A percentile compares a stretch with the other conserved stretches of the same genome.
Evolutionary conservation across 2,888 invertebrate genomes (phyloP).

Genomic region (Sarcophaga variegata): DNA sequence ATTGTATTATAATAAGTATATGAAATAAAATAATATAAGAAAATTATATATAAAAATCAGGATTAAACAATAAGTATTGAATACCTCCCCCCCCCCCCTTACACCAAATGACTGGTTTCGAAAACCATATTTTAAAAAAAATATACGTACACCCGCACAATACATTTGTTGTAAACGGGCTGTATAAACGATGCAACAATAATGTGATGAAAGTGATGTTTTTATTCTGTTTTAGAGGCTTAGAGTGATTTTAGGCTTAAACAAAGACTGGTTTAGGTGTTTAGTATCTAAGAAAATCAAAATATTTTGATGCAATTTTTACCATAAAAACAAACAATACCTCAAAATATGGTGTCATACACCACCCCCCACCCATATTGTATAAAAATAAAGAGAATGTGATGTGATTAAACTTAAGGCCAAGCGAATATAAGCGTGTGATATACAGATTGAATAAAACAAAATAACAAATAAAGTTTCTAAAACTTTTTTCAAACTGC

Average conservation of each 20-base stretch:
- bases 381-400: slow-evolving; percentile 11
- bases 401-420: slow-evolving; percentile 2
- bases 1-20: not conserved
- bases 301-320: slow-evolving; percentile 8
- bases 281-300: slow-evolving; percentile 59
- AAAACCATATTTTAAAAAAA: slow-evolving; percentile 20
- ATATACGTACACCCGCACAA: not conserved
- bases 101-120: slow-evolving; percentile 49
- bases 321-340: slow-evolving; percentile 43
- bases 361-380: slow-evolving; percentile 40
- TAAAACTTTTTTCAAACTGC: not conserved
- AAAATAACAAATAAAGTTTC: slow-evolving; percentile 4
- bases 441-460: not conserved
- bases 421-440: not conserved
- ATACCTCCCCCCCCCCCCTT: not conserved
- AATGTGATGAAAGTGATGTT: slow-evolving; percentile 67
- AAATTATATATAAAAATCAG: slow-evolving; percentile 32
- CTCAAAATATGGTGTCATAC: slow-evolving; percentile 19
- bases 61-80: slow-evolving; percentile 46
- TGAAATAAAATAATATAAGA: slow-evolving; percentile 16
- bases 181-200: slow-evolving; percentile 39
- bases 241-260: slow-evolving; percentile 63
- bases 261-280: slow-evolving; percentile 66
- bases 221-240: not conserved
- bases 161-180: not conserved